Evolutionary conservation across 2,888 invertebrate genomes (phyloP).

Genomic region (Athetis lepigone): DNA sequence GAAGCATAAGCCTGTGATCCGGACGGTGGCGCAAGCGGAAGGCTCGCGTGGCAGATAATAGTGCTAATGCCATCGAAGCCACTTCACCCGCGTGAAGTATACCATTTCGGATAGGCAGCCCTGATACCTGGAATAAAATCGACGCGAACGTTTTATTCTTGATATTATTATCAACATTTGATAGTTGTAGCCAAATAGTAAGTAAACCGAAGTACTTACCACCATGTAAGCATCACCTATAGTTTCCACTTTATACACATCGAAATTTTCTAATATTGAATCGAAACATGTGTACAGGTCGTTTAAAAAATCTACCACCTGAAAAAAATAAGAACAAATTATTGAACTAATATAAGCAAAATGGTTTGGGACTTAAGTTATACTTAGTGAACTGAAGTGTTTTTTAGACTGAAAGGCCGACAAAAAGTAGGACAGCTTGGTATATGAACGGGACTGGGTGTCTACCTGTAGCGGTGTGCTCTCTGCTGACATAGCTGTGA

Average conservation of each 20-base stretch:
- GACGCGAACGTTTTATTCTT: too few relatives aligned
- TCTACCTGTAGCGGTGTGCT: conserved; percentile 96
- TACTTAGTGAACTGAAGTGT: not conserved
- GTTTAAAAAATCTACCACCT: conserved; percentile 98
- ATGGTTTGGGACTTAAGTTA: not conserved
- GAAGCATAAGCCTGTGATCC: conserved; percentile 94
- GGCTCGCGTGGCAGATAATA: conserved; percentile 95
- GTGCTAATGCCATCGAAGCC: conserved; percentile 97
- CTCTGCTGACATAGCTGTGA: conserved; percentile 97
- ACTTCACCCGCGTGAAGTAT: conserved; percentile 98
- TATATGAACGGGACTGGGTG: too few relatives aligned
- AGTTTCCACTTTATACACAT: conserved; percentile 98
- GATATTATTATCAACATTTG: too few relatives aligned
- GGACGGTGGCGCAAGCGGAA: conserved; percentile 97
- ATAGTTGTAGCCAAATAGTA: too few relatives aligned
- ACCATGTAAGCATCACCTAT: conserved; percentile 98
- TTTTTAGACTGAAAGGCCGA: not conserved
- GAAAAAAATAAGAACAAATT: conserved; percentile 65
- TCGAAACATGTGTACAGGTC: conserved; percentile 98
- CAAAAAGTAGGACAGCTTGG: too few relatives aligned
- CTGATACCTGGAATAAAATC: conserved; percentile 92
- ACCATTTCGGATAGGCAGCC: conserved; percentile 96
- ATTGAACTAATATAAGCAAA: not conserved
- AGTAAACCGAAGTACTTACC: conserved; percentile 89
- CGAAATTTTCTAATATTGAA: conserved; percentile 97